A percentile compares a stretch with the other conserved stretches of the same genome.
These are phyloP conservation scores for Halocynthia roretzi DNA, from an alignment of 23 tunicate species.

Conservation along the genomic window DNA sequence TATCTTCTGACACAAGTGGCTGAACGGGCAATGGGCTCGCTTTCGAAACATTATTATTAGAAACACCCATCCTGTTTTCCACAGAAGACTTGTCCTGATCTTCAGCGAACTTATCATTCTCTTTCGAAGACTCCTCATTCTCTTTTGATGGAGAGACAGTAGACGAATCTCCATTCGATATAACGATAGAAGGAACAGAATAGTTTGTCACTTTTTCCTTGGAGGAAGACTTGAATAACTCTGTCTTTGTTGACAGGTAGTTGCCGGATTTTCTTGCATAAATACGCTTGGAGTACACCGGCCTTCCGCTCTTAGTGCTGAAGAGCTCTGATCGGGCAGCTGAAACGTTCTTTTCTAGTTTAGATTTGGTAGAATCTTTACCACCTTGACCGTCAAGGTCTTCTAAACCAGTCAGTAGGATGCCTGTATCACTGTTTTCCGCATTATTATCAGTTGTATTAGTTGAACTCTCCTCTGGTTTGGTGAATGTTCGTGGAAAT, in stretches of 20 bases:
- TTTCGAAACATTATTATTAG: too few species aligned
- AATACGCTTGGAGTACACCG: conserved; percentile 1
- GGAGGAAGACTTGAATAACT: background rate
- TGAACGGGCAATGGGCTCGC: too few species aligned
- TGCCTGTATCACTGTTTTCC: background rate
- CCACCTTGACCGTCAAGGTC: conserved; percentile 3
- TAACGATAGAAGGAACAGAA: too few species aligned
- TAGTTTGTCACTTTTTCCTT: too few species aligned
- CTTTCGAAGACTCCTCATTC: too few species aligned
- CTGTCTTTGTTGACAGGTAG: conserved; percentile 1
- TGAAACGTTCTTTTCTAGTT: background rate
- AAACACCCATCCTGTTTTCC: too few species aligned
- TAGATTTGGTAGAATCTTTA: background rate
- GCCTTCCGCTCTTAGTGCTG: conserved; percentile 19
- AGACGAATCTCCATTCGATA: too few species aligned
- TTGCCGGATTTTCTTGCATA: background rate
- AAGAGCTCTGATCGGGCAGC: conserved; percentile 20
- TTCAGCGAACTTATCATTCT: too few species aligned
- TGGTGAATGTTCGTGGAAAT: background rate
- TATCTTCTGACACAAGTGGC: too few species aligned
- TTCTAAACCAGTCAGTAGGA: conserved; percentile 14
- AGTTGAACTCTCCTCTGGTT: background rate
- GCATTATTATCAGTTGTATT: background rate
- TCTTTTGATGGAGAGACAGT: too few species aligned
- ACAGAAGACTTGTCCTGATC: too few species aligned